These are phyloP conservation scores for Crematogaster levior DNA, from an alignment of 2,888 invertebrate species.

Conservation along the genomic window DNA sequence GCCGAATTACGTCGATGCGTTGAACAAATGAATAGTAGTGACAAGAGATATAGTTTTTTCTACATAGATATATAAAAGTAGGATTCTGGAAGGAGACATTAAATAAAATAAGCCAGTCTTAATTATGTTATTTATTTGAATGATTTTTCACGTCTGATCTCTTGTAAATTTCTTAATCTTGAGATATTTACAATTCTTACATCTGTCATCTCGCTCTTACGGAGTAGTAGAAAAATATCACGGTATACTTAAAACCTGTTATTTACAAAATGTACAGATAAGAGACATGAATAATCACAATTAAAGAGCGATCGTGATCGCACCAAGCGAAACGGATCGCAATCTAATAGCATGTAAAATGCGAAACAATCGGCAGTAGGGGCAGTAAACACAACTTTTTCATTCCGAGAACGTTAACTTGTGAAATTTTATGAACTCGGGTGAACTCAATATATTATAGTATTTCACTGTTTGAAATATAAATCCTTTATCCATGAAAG, in stretches of 20 bases:
- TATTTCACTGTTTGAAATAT: background rate
- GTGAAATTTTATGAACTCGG: background rate
- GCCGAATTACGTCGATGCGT: background rate
- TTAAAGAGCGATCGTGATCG: slow-evolving; percentile 45
- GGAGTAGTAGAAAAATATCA: slow-evolving; percentile 85
- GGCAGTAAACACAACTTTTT: background rate
- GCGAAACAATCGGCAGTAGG: background rate
- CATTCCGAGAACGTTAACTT: background rate
- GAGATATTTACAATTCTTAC: slow-evolving; percentile 76
- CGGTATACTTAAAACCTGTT: slow-evolving; percentile 73
- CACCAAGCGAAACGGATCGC: slow-evolving; percentile 63
- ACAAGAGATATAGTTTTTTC: background rate
- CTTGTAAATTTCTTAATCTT: slow-evolving; percentile 60
- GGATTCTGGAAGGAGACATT: background rate
- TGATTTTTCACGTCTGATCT: slow-evolving; percentile 49
- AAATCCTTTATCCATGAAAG: background rate
- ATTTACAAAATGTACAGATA: slow-evolving; percentile 72
- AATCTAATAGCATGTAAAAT: slow-evolving; percentile 5
- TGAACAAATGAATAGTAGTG: background rate
- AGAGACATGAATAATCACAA: slow-evolving; percentile 52
- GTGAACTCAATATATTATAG: background rate
- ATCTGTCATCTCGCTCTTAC: slow-evolving; percentile 58
- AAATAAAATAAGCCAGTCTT: background rate
- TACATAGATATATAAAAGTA: background rate
- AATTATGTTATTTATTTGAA: slow-evolving; percentile 72